Base-by-base conservation (phyloP, 2,888 invertebrate species). In the Brachyptera putata region DNA sequence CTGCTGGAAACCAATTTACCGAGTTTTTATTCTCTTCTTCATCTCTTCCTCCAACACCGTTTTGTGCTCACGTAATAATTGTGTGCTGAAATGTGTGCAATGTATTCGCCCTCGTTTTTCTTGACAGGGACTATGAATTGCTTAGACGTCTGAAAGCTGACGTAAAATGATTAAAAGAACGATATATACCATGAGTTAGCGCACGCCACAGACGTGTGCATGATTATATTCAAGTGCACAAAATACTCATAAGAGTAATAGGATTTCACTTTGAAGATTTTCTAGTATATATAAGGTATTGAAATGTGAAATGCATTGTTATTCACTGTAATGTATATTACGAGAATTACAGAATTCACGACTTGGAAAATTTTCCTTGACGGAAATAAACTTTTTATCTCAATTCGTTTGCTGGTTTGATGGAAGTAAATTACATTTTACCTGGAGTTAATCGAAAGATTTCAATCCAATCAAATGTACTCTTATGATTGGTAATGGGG, bases 161-260 rank as follows among this genome's bases (percentile, higher is more conserved):
- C 30, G 30, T 50, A 26, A 30, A 18, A 41, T 41, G 16, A 41
- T 41, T 41, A 41, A 41, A 41, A 41, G 41, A 41, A 21, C 49
- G 49, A 50, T 50, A 24, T 50, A 50, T 49, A n/a, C n/a, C n/a
- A 30, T 50, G 49, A 48, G 21, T 48, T 48, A 48, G 24, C 48
- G 48, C 16, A n/a, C n/a, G n/a, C n/a, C n/a, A n/a, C n/a, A n/a
- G n/a, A n/a, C n/a, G 24, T 24, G 24, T 7, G 21, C 41, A 41
- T 41, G 41, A 41, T 41, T 16, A 41, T 21, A 13, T 3, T 16
- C 16, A 41, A 41, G 41, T 41, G 41, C 41, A 18, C n/a, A n/a
- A 46, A 46, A 46, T 24, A 46, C 46, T 22, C 46, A 22, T 46
- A 22, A 46, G 30, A 24, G 46, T 46, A 46, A 46, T 46, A 46